Evolutionary conservation across 2,888 invertebrate species (phyloP).

Genomic region (Cistogaster globosa): DNA sequence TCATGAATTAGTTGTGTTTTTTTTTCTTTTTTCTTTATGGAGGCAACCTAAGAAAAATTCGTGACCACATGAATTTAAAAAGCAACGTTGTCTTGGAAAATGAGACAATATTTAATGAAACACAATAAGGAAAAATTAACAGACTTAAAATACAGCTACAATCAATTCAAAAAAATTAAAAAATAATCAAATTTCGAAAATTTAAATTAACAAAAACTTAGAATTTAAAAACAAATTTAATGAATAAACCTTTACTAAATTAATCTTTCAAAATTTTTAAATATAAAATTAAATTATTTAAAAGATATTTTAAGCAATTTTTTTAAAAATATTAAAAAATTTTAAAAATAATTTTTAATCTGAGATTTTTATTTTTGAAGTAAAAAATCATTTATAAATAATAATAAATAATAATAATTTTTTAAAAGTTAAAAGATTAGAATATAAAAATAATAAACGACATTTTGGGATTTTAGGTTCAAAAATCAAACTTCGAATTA

Average conservation of each 20-base stretch:
- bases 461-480: neutral
- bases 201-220: neutral
- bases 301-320: too few species aligned
- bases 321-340: too few species aligned
- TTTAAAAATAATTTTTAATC: too few species aligned
- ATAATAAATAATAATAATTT: too few species aligned
- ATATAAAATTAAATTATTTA: too few species aligned
- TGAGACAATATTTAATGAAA: conserved; percentile 42
- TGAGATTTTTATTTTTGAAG: too few species aligned
- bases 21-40: neutral
- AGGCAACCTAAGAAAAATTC: conserved; percentile 20
- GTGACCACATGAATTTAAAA: conserved; percentile 57
- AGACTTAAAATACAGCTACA: neutral
- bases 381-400: too few species aligned
- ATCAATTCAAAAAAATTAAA: neutral
- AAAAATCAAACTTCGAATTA: neutral
- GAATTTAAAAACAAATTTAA: neutral
- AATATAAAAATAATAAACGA: too few species aligned
- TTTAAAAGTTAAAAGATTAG: too few species aligned
- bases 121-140: neutral
- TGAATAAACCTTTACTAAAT: neutral
- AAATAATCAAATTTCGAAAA: neutral
- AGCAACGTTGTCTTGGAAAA: neutral
- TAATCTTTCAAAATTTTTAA: neutral
- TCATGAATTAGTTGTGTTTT: conserved; percentile 37